phyloP scores from a whole-genome alignment of 2,797 vertebrate species.

The Pitangus sulphuratus region DNA sequence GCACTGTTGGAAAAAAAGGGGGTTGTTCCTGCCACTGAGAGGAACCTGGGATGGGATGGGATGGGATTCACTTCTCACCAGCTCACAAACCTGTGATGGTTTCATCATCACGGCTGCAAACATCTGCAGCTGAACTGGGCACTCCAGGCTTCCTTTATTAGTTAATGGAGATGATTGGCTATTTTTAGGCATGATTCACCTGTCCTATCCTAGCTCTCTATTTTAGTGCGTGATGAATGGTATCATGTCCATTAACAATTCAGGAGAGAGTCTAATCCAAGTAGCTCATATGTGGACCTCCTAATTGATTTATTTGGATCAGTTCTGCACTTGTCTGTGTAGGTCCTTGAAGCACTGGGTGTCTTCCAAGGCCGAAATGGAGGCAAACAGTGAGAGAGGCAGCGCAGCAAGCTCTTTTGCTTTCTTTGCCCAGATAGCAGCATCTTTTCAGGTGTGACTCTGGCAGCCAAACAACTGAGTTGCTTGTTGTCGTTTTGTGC shows the following conservation, averaged over 20 bases:
- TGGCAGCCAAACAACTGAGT: background rate
- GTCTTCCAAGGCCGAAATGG: background rate
- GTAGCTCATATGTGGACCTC: background rate
- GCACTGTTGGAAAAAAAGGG: background rate
- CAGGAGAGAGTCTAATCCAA: background rate
- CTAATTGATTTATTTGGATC: background rate
- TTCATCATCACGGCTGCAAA: no score
- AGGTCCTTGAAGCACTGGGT: background rate
- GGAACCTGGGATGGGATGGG: background rate
- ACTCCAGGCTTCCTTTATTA: background rate
- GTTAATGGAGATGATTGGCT: background rate
- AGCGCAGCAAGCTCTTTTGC: background rate
- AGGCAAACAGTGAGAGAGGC: background rate
- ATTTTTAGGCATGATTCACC: slow-evolving; percentile 11
- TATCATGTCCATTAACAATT: background rate
- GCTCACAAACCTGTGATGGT: background rate
- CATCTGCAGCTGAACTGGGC: background rate
- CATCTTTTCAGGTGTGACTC: background rate
- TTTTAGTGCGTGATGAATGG: slow-evolving; percentile 3
- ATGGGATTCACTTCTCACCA: background rate
- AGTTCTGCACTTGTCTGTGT: background rate
- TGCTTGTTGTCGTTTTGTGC: background rate
- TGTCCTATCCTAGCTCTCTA: background rate
- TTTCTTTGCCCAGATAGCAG: background rate
- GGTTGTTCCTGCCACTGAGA: background rate